A percentile compares a stretch with the other conserved stretches of the same genome.
phyloP scores from a whole-genome alignment of 2,797 vertebrate species.

The Neoniphon sammara region DNA sequence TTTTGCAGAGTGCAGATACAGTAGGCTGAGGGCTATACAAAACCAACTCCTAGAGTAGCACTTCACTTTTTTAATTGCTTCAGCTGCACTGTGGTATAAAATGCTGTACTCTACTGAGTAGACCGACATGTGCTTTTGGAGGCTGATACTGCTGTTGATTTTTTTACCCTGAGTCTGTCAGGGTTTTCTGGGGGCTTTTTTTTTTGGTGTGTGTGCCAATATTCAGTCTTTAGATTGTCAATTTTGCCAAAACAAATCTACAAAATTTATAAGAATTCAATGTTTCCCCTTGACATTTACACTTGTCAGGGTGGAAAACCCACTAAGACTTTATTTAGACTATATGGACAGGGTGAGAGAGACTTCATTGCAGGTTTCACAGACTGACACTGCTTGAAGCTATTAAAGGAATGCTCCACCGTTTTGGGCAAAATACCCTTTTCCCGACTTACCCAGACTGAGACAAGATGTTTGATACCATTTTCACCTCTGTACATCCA shows the following conservation, averaged over 20 bases:
- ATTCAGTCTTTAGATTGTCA: too few relatives aligned
- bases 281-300: constrained; percentile 23
- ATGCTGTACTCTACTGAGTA: background rate
- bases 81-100: background rate
- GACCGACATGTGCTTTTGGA: too few relatives aligned
- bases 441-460: too few relatives aligned
- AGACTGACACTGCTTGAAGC: constrained; percentile 11
- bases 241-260: constrained; percentile 16
- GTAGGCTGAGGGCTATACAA: background rate
- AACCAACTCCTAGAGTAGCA: background rate
- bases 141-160: too few relatives aligned
- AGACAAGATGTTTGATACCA: too few relatives aligned
- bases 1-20: constrained; percentile 48
- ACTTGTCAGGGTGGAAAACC: constrained; percentile 26
- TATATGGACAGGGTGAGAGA: constrained; percentile 17
- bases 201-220: too few relatives aligned
- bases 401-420: too few relatives aligned
- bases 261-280: background rate
- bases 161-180: too few relatives aligned
- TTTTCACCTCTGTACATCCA: too few relatives aligned
- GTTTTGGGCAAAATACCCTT: too few relatives aligned
- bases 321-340: constrained; percentile 39
- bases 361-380: constrained; percentile 33
- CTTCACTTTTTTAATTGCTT: constrained; percentile 53
- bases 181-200: too few relatives aligned